phyloP scores from a whole-genome alignment of 2,888 invertebrate genomes.

The Leptothorax acervorum region DNA sequence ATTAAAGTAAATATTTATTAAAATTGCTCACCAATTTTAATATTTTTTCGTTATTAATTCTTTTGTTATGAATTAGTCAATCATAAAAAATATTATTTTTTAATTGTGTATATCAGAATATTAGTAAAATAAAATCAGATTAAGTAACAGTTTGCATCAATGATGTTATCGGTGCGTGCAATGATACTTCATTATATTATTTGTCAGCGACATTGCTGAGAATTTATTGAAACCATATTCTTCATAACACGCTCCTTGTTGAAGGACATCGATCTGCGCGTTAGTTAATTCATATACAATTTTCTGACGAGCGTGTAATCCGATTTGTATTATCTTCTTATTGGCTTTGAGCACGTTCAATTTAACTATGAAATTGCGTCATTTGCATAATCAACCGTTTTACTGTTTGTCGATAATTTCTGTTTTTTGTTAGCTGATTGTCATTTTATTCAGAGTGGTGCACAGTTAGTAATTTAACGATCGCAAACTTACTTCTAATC shows the following conservation, averaged over 20 bases:
- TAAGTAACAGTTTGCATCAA: neutral
- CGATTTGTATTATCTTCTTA: constrained; percentile 39
- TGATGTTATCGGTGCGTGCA: neutral
- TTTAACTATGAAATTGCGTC: constrained; percentile 13
- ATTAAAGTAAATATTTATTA: neutral
- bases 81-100: neutral
- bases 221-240: constrained; percentile 11
- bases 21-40: neutral
- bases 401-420: neutral
- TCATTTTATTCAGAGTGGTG: neutral
- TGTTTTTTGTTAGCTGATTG: neutral
- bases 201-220: constrained; percentile 5
- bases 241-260: neutral
- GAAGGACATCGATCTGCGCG: neutral
- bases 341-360: constrained; percentile 20
- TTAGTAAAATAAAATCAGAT: neutral
- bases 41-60: neutral
- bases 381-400: constrained; percentile 20
- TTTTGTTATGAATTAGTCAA: neutral
- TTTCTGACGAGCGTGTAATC: constrained; percentile 26
- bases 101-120: neutral
- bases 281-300: constrained; percentile 10
- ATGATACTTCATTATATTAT: constrained; percentile 11
- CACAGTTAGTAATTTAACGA: neutral
- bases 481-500: neutral